phyloP scores from a whole-genome alignment of 2,113 vertebrate species.

The Phrynocephalus versicolor region DNA sequence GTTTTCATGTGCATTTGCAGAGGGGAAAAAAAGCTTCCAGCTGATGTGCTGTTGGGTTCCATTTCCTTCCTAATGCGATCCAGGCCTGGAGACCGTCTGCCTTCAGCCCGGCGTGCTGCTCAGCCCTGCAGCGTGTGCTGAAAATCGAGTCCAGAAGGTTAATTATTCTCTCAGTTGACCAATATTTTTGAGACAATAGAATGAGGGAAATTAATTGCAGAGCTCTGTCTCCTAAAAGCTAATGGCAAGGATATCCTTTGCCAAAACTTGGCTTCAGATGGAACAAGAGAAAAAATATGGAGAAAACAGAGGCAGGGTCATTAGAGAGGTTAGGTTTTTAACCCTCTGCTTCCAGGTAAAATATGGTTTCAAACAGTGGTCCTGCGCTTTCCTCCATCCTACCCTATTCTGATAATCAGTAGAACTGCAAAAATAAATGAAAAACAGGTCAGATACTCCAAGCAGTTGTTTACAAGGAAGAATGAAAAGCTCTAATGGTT shows the following conservation, averaged over 20 bases:
- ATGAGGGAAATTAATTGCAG: conserved; percentile 68
- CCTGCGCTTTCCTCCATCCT: neutral
- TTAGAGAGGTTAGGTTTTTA: conserved; percentile 33
- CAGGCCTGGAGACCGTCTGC: conserved; percentile 41
- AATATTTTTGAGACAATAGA: conserved; percentile 65
- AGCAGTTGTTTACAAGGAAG: neutral
- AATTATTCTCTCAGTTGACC: conserved; percentile 58
- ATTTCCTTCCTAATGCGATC: conserved; percentile 38
- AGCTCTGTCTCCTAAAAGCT: conserved; percentile 44
- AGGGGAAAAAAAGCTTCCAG: neutral
- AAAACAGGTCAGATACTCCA: neutral
- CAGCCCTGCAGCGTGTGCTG: neutral
- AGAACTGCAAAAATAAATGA: neutral
- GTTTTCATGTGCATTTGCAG: neutral
- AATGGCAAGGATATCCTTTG: conserved; percentile 47
- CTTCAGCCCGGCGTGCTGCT: rapidly evolving
- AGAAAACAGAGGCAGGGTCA: conserved; percentile 55
- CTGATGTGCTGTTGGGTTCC: rapidly evolving
- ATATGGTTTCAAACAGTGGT: neutral
- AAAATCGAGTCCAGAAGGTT: conserved; percentile 50
- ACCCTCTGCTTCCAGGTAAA: conserved; percentile 18
- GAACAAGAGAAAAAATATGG: conserved; percentile 52
- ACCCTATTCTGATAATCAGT: neutral
- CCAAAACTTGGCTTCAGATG: conserved; percentile 59
- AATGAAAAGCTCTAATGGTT: neutral